Evolutionary conservation across 2,888 invertebrate genomes (phyloP).

Genomic region (Magallana nippona): DNA sequence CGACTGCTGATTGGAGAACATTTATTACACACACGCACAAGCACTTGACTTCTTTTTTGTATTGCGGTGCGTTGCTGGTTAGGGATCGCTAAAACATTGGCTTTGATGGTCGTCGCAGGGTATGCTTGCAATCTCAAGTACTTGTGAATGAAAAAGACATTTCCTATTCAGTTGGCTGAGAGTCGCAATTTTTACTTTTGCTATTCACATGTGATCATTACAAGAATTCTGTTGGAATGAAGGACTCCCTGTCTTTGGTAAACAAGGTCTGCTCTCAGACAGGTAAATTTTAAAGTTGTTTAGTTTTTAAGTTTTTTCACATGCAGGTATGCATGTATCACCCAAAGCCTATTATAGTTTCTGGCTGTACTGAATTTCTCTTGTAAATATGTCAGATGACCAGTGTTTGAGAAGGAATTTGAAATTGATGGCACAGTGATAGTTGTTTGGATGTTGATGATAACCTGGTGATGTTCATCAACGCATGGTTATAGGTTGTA

Average conservation of each 20-base stretch:
- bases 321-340: too few species aligned
- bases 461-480: too few species aligned
- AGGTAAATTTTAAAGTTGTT: not conserved
- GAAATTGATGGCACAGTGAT: too few species aligned
- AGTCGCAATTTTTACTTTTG: not conserved
- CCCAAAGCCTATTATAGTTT: too few species aligned
- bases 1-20: not conserved
- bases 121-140: not conserved
- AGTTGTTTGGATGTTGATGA: too few species aligned
- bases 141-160: not conserved
- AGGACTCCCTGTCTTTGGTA: not conserved
- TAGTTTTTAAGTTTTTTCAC: too few species aligned
- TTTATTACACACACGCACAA: not conserved
- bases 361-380: too few species aligned
- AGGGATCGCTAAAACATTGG: not conserved
- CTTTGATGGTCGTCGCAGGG: not conserved
- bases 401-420: too few species aligned
- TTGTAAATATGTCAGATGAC: too few species aligned
- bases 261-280: slow-evolving; percentile 5
- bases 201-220: not conserved
- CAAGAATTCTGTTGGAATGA: not conserved
- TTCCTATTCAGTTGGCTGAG: not conserved
- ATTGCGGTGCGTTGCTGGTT: not conserved
- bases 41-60: slow-evolving; percentile 7
- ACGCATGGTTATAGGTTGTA: too few species aligned